These are phyloP conservation scores for Myotis vivesi DNA, from an alignment of 2,797 vertebrate species.

Conservation along the genomic window DNA sequence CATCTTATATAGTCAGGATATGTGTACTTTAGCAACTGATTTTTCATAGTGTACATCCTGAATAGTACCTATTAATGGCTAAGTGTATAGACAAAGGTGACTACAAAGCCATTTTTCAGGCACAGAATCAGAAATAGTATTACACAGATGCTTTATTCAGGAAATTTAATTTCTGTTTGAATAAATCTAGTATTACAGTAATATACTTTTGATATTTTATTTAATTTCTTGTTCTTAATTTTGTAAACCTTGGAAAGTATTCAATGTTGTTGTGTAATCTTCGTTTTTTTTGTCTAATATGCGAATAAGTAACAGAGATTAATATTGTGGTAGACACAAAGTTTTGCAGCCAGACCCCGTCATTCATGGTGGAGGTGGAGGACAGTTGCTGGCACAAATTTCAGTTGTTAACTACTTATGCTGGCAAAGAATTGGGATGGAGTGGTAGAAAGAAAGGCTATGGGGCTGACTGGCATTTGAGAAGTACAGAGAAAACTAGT, in stretches of 20 bases:
- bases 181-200: conserved; percentile 68
- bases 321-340: neutral
- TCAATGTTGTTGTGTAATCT: neutral
- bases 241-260: conserved; percentile 46
- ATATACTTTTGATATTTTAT: neutral
- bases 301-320: neutral
- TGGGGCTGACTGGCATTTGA: neutral
- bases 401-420: neutral
- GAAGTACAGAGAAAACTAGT: neutral
- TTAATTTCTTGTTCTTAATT: conserved; percentile 19
- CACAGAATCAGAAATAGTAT: neutral
- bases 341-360: neutral
- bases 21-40: neutral
- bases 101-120: conserved; percentile 2
- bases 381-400: neutral
- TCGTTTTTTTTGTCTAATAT: neutral
- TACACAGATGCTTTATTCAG: conserved; percentile 2
- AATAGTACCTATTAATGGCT: conserved; percentile 7
- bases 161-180: conserved; percentile 42
- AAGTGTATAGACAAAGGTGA: neutral
- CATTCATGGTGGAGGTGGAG: neutral
- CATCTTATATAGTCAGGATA: neutral
- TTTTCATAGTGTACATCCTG: neutral
- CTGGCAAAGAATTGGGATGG: neutral
- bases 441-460: neutral